Evolutionary conservation across 30 jellyfish, hydroid and myxozoan species (phyloP).

Genomic region (Pseudorhiza aurosa): DNA sequence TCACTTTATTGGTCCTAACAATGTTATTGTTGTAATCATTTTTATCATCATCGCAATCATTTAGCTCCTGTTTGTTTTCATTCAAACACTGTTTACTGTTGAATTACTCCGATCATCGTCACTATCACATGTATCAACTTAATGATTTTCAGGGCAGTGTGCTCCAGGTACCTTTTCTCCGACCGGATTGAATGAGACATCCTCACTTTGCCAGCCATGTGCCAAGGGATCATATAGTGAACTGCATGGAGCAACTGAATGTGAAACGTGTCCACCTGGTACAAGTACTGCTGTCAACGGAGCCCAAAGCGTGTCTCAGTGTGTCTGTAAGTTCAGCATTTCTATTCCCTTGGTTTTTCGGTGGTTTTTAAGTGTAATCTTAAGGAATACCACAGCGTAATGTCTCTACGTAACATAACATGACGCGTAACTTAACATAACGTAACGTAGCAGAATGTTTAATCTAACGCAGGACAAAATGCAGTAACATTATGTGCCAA

Average conservation of each 20-base stretch:
- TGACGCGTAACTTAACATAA: no score
- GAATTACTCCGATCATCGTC: no score
- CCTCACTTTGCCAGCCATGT: slow-evolving; percentile 71
- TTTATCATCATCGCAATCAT: background rate
- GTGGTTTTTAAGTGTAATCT: no score
- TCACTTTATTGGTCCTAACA: no score
- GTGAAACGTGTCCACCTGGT: slow-evolving; percentile 73
- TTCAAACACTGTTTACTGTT: no score
- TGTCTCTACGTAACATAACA: no score
- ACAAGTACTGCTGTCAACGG: slow-evolving; percentile 57
- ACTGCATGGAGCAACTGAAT: slow-evolving; percentile 65
- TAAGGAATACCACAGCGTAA: no score
- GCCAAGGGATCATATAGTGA: slow-evolving; percentile 71
- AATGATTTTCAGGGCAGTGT: slow-evolving; percentile 51
- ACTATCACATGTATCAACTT: background rate
- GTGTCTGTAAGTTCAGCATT: slow-evolving; percentile 34
- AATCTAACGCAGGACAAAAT: no score
- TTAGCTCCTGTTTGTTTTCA: background rate
- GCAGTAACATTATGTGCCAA: no score
- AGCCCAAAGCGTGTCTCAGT: slow-evolving; percentile 27
- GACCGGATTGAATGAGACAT: slow-evolving; percentile 66
- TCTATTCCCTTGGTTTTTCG: no score
- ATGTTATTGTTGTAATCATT: no score
- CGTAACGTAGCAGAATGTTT: no score
- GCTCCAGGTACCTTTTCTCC: slow-evolving; percentile 80